Base-by-base conservation (phyloP, 2,797 vertebrate genomes). In the Acrocephalus scirpaceus region DNA sequence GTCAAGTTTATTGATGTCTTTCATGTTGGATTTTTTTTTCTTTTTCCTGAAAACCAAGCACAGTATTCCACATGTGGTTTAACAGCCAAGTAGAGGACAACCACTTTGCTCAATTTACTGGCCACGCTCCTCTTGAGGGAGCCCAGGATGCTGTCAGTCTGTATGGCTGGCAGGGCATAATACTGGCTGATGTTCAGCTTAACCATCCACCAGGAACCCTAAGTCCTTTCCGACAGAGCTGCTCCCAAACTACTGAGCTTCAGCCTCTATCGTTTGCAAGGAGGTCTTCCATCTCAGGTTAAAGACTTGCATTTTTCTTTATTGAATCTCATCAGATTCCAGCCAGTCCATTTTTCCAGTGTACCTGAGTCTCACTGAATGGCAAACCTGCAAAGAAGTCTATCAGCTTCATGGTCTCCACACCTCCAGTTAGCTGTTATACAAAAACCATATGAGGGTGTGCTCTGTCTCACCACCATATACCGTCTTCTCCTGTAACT, bases 231-330 rank as follows among this genome's bases (percentile, higher is more conserved):
- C 51, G 30, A 44, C 21, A 77, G 25, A 58, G 18, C 56, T 70
- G 20, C 10, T 48, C 29, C 27, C 18, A 51, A 53, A 1, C 0
- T 34, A 86, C 47, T 16, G 38, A 87, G 44, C 7, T 11, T n/a
- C 61, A 62, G 56, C 4, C 26, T 32, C 47, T 20, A n/a, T 7
- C 25, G 45, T 0, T 0, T 42, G 19, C 32, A 88, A 73, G 16
- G 14, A 83, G 29, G 29, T 70, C 22, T 40, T 64, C 16, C 27
- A 74, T 11, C 4, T 29, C 66, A 78, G 19, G 14, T 38, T 50
- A 65, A 73, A 58, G 44, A 67, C 15, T 1, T 3, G 2, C 11
- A 15, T 40, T 69, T 58, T 6, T 29, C 15, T 26, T 40, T 27
- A 17, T 3, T 53, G 17, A 47, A 32, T 42, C 16, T 40, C 21